A percentile compares a stretch with the other conserved stretches of the same genome.
These are phyloP conservation scores for Eurystomus glaucurus DNA, from an alignment of 2,797 vertebrate genomes.

Conservation along the genomic window DNA sequence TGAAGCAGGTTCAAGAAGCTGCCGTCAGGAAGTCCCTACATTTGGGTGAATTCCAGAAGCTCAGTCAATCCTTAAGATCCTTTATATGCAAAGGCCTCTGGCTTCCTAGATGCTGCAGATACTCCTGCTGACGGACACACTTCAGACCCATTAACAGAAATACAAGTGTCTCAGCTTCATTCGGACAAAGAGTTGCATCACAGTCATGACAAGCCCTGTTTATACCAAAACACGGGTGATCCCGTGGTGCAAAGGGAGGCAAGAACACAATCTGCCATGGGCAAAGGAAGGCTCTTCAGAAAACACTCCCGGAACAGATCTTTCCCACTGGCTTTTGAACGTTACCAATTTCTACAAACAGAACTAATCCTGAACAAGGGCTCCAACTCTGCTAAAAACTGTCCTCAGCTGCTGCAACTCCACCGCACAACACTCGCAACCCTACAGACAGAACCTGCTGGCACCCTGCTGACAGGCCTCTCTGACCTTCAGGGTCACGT, in stretches of 20 bases:
- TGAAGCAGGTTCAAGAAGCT: not conserved
- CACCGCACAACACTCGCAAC: not conserved
- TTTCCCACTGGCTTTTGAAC: not conserved
- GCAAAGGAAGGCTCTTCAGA: not conserved
- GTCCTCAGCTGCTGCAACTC: not conserved
- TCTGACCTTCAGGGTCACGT: not conserved
- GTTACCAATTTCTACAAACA: not conserved
- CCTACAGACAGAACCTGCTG: not conserved
- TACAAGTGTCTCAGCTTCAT: accelerated
- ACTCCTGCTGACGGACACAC: not conserved
- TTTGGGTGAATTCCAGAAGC: not conserved
- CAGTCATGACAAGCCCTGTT: not conserved
- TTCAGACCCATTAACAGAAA: not conserved
- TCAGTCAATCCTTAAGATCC: not conserved
- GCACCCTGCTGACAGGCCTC: not conserved
- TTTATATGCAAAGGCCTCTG: not conserved
- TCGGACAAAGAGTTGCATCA: not conserved
- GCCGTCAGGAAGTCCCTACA: not conserved
- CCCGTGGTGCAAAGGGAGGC: not conserved
- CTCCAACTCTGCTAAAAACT: not conserved
- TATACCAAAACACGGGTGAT: not conserved
- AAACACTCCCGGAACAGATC: not conserved
- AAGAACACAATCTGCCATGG: not conserved
- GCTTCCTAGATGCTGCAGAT: not conserved
- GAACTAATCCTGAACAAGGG: not conserved